Conservation (phyloP, 2,888 invertebrate species). For the Schizotus pectinicornis region DNA sequence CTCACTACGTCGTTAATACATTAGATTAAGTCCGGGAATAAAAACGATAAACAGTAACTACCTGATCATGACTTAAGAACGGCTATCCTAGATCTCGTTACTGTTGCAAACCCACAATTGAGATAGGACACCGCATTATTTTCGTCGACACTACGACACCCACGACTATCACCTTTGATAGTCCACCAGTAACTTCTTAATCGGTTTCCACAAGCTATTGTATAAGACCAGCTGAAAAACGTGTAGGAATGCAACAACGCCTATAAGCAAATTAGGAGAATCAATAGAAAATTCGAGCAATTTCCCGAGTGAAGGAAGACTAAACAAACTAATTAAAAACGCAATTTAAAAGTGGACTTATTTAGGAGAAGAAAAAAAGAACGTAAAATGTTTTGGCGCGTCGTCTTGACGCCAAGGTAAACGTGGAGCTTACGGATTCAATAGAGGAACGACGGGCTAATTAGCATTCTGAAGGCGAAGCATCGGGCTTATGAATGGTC, state of each 20-base stretch:
- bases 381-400: too few relatives aligned
- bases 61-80: too few relatives aligned
- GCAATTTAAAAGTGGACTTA: too few relatives aligned
- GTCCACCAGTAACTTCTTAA: constrained; percentile 8
- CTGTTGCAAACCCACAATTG: too few relatives aligned
- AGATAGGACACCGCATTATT: too few relatives aligned
- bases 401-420: constrained; percentile 4
- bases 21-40: too few relatives aligned
- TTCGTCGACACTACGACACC: too few relatives aligned
- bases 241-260: constrained; percentile 16
- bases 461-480: background rate
- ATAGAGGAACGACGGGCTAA: constrained; percentile 1
- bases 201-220: constrained; percentile 1
- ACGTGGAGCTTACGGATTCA: background rate
- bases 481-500: constrained; percentile 7
- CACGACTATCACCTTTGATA: constrained; percentile 7
- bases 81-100: too few relatives aligned
- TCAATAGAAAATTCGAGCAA: constrained; percentile 1
- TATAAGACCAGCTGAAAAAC: constrained; percentile 12
- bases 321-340: too few relatives aligned
- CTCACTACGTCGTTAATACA: too few relatives aligned
- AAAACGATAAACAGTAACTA: too few relatives aligned
- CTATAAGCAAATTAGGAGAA: constrained; percentile 10
- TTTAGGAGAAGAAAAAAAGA: too few relatives aligned
- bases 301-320: background rate